Conservation (phyloP, 1,140 invertebrate species). For the Babylonia areolata region DNA sequence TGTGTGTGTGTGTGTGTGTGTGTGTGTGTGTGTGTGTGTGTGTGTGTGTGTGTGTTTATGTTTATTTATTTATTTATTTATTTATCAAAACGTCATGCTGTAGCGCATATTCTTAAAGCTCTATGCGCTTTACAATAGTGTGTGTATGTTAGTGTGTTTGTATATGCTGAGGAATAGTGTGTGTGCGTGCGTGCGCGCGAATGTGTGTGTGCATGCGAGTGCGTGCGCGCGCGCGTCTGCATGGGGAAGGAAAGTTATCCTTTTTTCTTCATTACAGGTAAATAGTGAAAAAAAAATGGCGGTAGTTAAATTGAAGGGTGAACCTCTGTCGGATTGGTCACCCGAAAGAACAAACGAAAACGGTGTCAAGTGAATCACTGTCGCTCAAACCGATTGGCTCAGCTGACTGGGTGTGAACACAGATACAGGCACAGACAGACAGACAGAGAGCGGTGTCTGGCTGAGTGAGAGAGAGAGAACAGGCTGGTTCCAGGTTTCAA, state of each 20-base stretch:
- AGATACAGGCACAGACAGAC: slow-evolving; percentile 23
- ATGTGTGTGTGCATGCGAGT: too few species aligned
- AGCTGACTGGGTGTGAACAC: background rate
- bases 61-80: too few species aligned
- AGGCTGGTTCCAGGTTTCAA: background rate
- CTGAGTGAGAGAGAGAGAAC: background rate
- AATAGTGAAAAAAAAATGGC: slow-evolving; percentile 38
- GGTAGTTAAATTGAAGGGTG: slow-evolving; percentile 36
- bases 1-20: background rate
- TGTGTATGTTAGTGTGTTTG: too few species aligned
- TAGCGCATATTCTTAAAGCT: too few species aligned
- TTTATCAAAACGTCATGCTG: too few species aligned
- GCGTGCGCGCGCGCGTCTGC: too few species aligned
- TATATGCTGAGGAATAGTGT: too few species aligned
- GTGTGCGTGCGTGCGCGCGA: too few species aligned
- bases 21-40: too few species aligned
- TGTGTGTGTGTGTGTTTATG: too few species aligned
- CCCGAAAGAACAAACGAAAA: background rate
- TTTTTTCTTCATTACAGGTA: slow-evolving; percentile 26
- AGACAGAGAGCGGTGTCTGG: background rate
- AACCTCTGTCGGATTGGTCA: background rate
- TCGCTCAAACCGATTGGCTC: background rate
- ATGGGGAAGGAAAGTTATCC: slow-evolving; percentile 15
- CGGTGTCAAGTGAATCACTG: background rate
- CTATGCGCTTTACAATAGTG: too few species aligned